phyloP scores from a whole-genome alignment of 2,888 invertebrate species.

The Macropis europaea region DNA sequence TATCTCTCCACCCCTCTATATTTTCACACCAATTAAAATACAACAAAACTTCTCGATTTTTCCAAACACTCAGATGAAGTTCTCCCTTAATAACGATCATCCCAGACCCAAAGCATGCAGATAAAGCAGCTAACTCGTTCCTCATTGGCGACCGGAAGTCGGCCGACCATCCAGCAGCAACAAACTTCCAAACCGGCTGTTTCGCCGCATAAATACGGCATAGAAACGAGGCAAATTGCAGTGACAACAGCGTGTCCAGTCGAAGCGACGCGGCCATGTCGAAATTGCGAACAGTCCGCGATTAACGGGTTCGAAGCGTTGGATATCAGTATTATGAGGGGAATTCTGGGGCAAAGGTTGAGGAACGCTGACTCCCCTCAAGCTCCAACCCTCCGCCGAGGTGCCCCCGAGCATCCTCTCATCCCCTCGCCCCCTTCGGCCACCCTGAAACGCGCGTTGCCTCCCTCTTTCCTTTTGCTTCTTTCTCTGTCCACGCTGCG shows the following conservation, averaged over 20 bases:
- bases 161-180: not conserved
- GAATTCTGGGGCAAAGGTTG: conserved; percentile 79
- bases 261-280: conserved; percentile 44
- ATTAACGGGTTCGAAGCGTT: conserved; percentile 71
- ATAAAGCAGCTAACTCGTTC: no score
- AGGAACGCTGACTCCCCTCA: conserved; percentile 72
- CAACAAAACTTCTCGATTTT: no score
- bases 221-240: conserved; percentile 61
- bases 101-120: no score
- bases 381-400: conserved; percentile 58
- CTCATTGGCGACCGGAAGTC: not conserved
- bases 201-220: conserved; percentile 53
- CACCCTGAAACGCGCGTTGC: conserved; percentile 14
- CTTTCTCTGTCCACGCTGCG: conserved; percentile 4
- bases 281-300: conserved; percentile 66
- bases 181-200: not conserved
- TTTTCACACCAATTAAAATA: no score
- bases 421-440: conserved; percentile 34
- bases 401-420: conserved; percentile 4
- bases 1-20: no score
- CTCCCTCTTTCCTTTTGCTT: conserved; percentile 3
- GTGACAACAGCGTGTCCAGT: conserved; percentile 12
- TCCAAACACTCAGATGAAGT: no score
- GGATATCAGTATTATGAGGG: conserved; percentile 70
- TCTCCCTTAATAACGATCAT: no score